A percentile compares a stretch with the other conserved stretches of the same genome.
These are phyloP conservation scores for Dipodomys spectabilis DNA, from an alignment of 2,113 vertebrate genomes.

Conservation along the genomic window DNA sequence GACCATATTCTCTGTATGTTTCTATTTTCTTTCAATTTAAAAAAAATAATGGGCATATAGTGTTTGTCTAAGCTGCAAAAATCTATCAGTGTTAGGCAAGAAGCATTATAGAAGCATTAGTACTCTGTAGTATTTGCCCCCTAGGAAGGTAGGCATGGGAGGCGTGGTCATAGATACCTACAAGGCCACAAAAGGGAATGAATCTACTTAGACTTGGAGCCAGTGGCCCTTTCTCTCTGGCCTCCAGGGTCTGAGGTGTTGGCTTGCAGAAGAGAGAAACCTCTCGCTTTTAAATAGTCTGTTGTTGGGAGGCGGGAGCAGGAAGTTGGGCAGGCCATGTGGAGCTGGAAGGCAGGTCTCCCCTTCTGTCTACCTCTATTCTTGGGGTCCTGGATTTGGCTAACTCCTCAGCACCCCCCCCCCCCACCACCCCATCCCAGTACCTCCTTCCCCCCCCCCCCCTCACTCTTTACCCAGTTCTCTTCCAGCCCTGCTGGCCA, in stretches of 20 bases:
- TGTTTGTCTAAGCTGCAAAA: not conserved
- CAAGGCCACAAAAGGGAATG: not conserved
- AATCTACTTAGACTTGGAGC: not conserved
- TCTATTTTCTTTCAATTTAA: not conserved
- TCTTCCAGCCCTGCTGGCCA: conserved; percentile 63
- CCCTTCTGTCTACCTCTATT: not conserved
- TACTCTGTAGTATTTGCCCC: no score
- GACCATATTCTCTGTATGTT: not conserved
- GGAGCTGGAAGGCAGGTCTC: conserved; percentile 27
- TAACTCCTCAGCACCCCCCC: not conserved
- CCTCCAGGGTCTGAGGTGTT: not conserved
- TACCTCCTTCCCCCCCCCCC: conserved; percentile 47
- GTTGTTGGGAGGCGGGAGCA: not conserved
- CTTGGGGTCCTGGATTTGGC: conserved; percentile 55
- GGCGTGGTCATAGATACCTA: not conserved
- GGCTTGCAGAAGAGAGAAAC: not conserved
- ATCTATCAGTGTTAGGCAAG: not conserved
- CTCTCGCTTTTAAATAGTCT: conserved; percentile 50
- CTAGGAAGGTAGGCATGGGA: not conserved
- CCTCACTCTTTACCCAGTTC: not conserved
- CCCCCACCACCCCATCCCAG: not conserved
- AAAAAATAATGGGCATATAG: not conserved
- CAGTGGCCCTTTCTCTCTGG: not conserved
- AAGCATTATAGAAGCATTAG: not conserved
- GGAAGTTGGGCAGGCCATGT: not conserved